Evolutionary conservation across 2,888 invertebrate genomes (phyloP), one percentile per base, ranked within the genome.

Genomic region (Ditylenchus weischeri): DNA sequence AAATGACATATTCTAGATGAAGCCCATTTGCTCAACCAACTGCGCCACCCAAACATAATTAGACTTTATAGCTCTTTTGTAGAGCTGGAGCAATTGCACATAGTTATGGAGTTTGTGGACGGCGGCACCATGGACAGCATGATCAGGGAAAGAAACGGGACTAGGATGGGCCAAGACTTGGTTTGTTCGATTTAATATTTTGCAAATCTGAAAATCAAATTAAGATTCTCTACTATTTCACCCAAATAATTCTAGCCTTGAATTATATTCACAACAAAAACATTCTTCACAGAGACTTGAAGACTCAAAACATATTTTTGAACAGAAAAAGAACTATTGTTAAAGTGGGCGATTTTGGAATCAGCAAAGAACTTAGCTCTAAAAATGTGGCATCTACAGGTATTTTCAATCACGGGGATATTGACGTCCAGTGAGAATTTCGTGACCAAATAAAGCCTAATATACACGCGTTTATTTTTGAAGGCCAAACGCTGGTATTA

Each of bases 81-180:
- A 36, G 78, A 47, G 69, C 87, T 88, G 54, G 87, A 87, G 69
- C 84, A 84, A 1, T 82, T 87, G 38, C 84, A 85, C 83, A 91
- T 92, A 80, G 88, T 90, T n/a, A 91, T 92, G 91, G 91, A 92
- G 84, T 91, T 90, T 82, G 91, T 91, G 3, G 88, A 88, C 82
- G 84, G 88, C 73, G 91, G 91, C 64, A 91, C 90, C 76, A 84
- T 91, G 73, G 88, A 89, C 71, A 89, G 58, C 38, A 47, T 88
- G 75, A 87, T 91, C 83, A 87, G 87, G 60, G 83, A 83, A 59
- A 83, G 64, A 6, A 66, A 66, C 29, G 59, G 59, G 49, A 54
- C 29, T 19, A 58, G 43, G 50, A 85, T 75, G 87, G 86, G 79
- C 47, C 86, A 89, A 79, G 86, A 88, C 85, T 89, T 88, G 70